Percentiles rank a stretch among this genome's conserved stretches.
These are phyloP conservation scores for Embidobia sp. DNA, from an alignment of 2,888 invertebrate species.

Conservation along the genomic window DNA sequence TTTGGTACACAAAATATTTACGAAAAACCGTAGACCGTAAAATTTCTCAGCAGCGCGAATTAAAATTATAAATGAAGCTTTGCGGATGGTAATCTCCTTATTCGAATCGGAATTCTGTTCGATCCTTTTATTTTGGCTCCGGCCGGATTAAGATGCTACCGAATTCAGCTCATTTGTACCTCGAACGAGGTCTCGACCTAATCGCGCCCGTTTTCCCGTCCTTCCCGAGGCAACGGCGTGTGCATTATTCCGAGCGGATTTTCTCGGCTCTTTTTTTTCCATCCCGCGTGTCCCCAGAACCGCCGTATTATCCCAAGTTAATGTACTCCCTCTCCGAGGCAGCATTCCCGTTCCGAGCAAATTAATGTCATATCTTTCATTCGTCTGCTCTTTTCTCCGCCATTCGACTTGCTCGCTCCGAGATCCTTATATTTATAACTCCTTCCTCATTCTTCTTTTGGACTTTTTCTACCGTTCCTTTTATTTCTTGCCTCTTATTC, in stretches of 20 bases:
- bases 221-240: conserved; percentile 2
- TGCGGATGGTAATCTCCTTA: too few relatives aligned
- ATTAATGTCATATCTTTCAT: conserved; percentile 62
- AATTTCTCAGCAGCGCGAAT: too few relatives aligned
- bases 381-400: conserved; percentile 55
- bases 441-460: conserved; percentile 58
- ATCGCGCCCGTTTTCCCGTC: conserved; percentile 17
- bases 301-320: conserved; percentile 52
- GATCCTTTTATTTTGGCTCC: background rate
- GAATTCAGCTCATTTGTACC: conserved; percentile 1
- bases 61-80: too few relatives aligned
- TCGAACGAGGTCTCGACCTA: conserved; percentile 17
- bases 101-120: too few relatives aligned
- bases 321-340: conserved; percentile 45
- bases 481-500: conserved; percentile 46
- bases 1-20: too few relatives aligned
- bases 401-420: conserved; percentile 51
- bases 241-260: conserved; percentile 38
- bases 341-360: conserved; percentile 55
- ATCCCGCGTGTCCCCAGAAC: conserved; percentile 34
- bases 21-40: too few relatives aligned
- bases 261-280: conserved; percentile 41
- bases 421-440: conserved; percentile 63
- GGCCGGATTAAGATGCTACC: conserved; percentile 17
- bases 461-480: conserved; percentile 43